Evolutionary conservation across 2,113 vertebrate genomes (phyloP).

Genomic region (Clupea harengus): DNA sequence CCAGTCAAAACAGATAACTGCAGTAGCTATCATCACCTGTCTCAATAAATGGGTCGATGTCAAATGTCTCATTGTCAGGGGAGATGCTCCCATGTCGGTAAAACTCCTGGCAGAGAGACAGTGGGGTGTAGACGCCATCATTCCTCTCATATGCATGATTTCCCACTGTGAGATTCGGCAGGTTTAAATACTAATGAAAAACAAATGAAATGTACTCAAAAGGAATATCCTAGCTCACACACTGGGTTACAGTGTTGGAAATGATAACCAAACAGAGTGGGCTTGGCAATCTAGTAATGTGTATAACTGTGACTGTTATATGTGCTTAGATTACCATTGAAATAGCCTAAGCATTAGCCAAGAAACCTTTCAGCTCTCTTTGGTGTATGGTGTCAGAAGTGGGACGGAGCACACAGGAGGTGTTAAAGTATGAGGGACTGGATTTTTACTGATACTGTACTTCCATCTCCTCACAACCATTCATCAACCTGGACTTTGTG

Average conservation of each 20-base stretch:
- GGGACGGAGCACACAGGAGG: not conserved
- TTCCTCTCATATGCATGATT: slow-evolving; percentile 83
- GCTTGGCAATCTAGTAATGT: not conserved
- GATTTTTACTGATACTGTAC: too few relatives aligned
- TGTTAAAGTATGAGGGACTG: not conserved
- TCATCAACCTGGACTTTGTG: too few relatives aligned
- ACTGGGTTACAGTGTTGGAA: not conserved
- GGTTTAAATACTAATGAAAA: slow-evolving; percentile 75
- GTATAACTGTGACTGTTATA: not conserved
- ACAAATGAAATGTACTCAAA: slow-evolving; percentile 22
- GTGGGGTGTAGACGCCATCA: slow-evolving; percentile 64
- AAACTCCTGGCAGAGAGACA: slow-evolving; percentile 84
- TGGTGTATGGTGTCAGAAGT: not conserved
- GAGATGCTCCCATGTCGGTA: slow-evolving; percentile 80
- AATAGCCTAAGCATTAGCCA: too few relatives aligned
- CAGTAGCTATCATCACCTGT: slow-evolving; percentile 68
- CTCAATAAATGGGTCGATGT: slow-evolving; percentile 84
- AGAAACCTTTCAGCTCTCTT: too few relatives aligned
- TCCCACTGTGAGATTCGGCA: slow-evolving; percentile 80
- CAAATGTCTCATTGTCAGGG: slow-evolving; percentile 85
- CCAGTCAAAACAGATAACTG: not conserved
- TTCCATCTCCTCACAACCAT: too few relatives aligned
- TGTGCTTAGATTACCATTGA: not conserved
- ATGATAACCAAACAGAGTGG: not conserved
- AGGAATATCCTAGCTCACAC: not conserved